These are phyloP conservation scores for Pogonocherus hispidulus DNA, from an alignment of 2,888 invertebrate species.

Conservation along the genomic window DNA sequence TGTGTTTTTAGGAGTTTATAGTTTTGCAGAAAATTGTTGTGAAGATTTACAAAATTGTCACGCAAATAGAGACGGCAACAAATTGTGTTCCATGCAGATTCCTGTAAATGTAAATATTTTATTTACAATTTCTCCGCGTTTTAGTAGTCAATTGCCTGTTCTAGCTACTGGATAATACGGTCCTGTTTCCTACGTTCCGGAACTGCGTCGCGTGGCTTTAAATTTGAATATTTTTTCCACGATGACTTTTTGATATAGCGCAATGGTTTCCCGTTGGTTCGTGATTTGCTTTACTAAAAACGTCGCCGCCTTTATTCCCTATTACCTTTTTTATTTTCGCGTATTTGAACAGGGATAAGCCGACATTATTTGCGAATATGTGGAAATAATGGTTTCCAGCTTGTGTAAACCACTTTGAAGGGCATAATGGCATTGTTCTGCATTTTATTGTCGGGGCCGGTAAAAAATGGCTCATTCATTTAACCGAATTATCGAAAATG, in stretches of 20 bases:
- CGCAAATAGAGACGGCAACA: too few species aligned
- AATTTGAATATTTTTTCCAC: conserved; percentile 31
- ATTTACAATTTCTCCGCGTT: too few species aligned
- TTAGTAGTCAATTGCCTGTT: too few species aligned
- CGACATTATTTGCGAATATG: conserved; percentile 18
- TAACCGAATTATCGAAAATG: conserved; percentile 26
- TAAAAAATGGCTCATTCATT: conserved; percentile 34
- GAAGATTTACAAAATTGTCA: too few species aligned
- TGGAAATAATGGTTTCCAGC: conserved; percentile 25
- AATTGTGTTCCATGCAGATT: too few species aligned
- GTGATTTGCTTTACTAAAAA: conserved; percentile 26
- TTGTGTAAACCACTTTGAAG: conserved; percentile 20
- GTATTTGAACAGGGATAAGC: conserved; percentile 20
- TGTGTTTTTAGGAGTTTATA: too few species aligned
- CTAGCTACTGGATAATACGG: too few species aligned
- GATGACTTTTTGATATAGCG: conserved; percentile 29
- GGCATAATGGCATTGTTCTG: conserved; percentile 35
- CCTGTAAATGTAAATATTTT: too few species aligned
- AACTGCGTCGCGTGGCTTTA: conserved; percentile 27
- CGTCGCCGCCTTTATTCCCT: conserved; percentile 8
- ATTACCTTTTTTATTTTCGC: conserved; percentile 9
- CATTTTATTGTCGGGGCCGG: conserved; percentile 35
- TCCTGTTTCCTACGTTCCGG: neutral
- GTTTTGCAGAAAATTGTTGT: too few species aligned
- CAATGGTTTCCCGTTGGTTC: conserved; percentile 11